Evolutionary conservation across 2,888 invertebrate species (phyloP), one percentile per base, ranked within the genome.

Genomic region (Ptilodon capucinus): DNA sequence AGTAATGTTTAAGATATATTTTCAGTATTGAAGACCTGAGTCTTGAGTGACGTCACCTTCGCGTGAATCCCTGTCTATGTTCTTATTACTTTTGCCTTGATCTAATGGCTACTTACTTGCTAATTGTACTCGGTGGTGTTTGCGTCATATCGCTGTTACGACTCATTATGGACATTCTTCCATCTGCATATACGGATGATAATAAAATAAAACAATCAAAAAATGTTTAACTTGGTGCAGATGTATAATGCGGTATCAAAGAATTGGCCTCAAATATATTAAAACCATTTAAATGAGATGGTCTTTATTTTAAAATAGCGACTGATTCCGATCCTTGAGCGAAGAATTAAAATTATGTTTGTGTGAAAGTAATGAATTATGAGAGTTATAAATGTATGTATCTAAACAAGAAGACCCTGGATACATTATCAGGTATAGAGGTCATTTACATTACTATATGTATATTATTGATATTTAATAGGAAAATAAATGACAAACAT

Each of bases 81-180:
- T 50, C 51, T 54, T 51, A 57, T 62, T 60, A 46, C 40, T 55
- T 51, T 65, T 36, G 30, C 65, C 63, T 60, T 60, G 63, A 48
- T 65, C 51, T 51, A 46, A 54, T 58, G 42, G 53, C 19, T 54
- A 55, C 65, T 49, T 40, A 54, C 62, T 49, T 40, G 52, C 62
- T 64, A 64, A 60, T 59, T 56, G 46, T 42, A 44, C 30, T 47
- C 38, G 28, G 17, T 40, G 38, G 25, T 54, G 21, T 41, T 47
- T 55, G 36, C 48, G 43, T 52, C 40, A 52, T 49, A 30, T 36
- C 28, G 36, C 35, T 30, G 46, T 42, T 16, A 13, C 39, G 25
- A 50, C 11, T 36, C 18, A 41, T 39, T 41, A 38, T 25, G 36
- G 19, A 42, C 25, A 9, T 14, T 41, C 44, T 30, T 44, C 44